These are phyloP conservation scores for Calameuta filiformis DNA, from an alignment of 2,888 invertebrate species.

Conservation along the genomic window DNA sequence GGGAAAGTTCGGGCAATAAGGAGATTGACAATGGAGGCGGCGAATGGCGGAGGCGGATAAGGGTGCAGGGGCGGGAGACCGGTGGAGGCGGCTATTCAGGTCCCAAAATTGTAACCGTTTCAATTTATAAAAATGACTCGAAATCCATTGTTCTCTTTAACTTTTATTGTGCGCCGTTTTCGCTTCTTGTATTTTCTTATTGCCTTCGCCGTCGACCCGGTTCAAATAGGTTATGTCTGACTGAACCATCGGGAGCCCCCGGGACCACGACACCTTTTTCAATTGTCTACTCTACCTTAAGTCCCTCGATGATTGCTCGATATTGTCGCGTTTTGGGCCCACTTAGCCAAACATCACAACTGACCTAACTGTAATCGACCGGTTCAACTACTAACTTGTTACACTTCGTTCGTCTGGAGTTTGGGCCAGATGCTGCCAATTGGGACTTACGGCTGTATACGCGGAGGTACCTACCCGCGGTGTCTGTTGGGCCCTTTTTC, in stretches of 20 bases:
- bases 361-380: not conserved
- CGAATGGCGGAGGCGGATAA: not conserved
- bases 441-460: not conserved
- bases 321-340: conserved; percentile 27
- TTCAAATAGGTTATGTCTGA: not conserved
- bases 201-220: not conserved
- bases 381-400: not conserved
- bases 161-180: not conserved
- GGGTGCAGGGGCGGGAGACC: not conserved
- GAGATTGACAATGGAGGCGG: not conserved
- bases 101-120: not conserved
- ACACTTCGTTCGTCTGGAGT: not conserved
- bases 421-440: not conserved
- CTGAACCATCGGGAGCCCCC: not conserved
- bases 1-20: not conserved
- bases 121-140: not conserved
- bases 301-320: conserved; percentile 37
- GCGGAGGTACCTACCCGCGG: conserved; percentile 8
- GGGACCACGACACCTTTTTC: not conserved
- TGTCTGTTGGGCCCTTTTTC: not conserved
- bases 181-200: not conserved
- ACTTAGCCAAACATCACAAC: not conserved
- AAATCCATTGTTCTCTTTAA: not conserved
- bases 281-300: not conserved
- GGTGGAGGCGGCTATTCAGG: not conserved